A percentile compares a stretch with the other conserved stretches of the same genome.
Conservation (phyloP, 1,140 invertebrate species). For the Pachypeltis micranthus region DNA sequence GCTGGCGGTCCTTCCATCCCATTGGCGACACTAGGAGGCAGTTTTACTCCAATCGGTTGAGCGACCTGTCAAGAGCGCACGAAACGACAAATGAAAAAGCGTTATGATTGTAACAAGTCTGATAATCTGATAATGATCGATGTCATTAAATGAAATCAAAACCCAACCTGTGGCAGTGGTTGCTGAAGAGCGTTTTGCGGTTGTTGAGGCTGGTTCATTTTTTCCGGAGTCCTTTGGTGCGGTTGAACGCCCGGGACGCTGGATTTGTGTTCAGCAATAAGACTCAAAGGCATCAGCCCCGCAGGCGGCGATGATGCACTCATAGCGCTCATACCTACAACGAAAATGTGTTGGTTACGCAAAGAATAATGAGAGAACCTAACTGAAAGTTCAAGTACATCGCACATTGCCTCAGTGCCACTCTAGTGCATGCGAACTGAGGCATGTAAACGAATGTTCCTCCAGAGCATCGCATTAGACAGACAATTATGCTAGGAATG, state of each 20-base stretch:
- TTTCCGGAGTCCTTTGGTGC: constrained; percentile 20
- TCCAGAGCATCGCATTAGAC: not conserved
- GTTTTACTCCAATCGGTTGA: not conserved
- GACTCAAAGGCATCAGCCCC: constrained; percentile 23
- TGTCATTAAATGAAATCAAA: no score
- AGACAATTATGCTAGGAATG: not conserved
- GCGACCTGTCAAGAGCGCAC: no score
- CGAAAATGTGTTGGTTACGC: no score
- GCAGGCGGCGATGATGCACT: constrained; percentile 25
- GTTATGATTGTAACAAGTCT: no score
- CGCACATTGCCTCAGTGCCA: no score
- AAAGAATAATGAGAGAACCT: no score
- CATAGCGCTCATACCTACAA: constrained; percentile 27
- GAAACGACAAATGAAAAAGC: no score
- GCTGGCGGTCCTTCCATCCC: constrained; percentile 2
- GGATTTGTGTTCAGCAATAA: constrained; percentile 23
- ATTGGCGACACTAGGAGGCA: not conserved
- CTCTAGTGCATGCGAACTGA: no score
- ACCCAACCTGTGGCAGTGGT: no score
- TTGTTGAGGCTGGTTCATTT: constrained; percentile 11
- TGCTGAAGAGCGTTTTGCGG: no score
- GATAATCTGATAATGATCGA: no score
- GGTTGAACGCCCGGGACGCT: constrained; percentile 15
- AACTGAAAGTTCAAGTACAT: no score
- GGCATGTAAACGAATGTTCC: not conserved